A percentile compares a stretch with the other conserved stretches of the same genome.
These are phyloP conservation scores for Choloepus didactylus DNA, from an alignment of 2,797 vertebrate genomes.

Conservation along the genomic window DNA sequence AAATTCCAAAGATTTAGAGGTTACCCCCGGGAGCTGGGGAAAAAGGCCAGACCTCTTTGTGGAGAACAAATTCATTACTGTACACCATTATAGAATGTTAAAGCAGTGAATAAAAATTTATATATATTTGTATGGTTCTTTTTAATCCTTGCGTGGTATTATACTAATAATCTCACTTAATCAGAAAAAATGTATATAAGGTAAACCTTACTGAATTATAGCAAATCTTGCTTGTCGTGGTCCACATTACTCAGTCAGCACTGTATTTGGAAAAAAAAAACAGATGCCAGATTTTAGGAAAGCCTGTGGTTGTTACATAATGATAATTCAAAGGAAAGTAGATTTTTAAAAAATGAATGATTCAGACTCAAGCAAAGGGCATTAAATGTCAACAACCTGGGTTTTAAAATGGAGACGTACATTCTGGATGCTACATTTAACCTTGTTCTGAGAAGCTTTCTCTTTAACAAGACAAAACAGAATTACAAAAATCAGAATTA, in stretches of 20 bases:
- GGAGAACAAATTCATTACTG: no score
- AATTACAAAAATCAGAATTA: neutral
- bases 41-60: no score
- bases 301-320: neutral
- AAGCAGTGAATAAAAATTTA: neutral
- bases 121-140: neutral
- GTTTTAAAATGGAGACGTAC: neutral
- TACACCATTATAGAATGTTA: neutral
- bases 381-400: neutral
- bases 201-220: neutral
- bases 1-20: no score
- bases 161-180: neutral
- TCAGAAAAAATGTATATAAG: neutral
- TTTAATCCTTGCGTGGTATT: neutral
- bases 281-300: neutral
- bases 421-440: neutral
- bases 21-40: no score
- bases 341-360: neutral
- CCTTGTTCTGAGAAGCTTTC: neutral
- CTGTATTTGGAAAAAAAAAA: neutral
- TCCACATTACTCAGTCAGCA: neutral
- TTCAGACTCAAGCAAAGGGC: neutral
- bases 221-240: neutral
- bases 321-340: conserved; percentile 50
- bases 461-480: neutral